Evolutionary conservation across 2,888 invertebrate species (phyloP).

Genomic region (Geotrupes spiniger): DNA sequence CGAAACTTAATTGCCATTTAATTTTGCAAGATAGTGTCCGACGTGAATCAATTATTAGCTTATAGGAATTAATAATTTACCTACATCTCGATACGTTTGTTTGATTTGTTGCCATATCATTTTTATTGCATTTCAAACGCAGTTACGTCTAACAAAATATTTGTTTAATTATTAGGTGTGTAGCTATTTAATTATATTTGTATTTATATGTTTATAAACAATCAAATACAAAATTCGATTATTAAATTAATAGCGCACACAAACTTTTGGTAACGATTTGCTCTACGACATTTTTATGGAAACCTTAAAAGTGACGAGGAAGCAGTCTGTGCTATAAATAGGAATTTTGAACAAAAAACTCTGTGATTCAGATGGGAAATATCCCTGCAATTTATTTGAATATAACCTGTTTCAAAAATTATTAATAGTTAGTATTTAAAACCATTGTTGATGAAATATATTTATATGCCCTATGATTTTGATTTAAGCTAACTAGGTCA

Average conservation of each 20-base stretch:
- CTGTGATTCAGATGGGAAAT: not conserved
- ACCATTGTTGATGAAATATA: too few relatives aligned
- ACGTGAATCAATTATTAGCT: not conserved
- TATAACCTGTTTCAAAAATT: not conserved
- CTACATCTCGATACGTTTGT: too few relatives aligned
- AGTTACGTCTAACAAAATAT: too few relatives aligned
- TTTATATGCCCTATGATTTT: not conserved
- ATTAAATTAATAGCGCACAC: not conserved
- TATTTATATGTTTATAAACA: not conserved
- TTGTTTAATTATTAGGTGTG: too few relatives aligned
- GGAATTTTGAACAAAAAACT: too few relatives aligned
- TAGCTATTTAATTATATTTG: slow-evolving; percentile 1
- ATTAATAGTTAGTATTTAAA: too few relatives aligned
- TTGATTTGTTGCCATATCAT: too few relatives aligned
- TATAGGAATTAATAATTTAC: too few relatives aligned
- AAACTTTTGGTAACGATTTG: too few relatives aligned
- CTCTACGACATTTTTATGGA: not conserved
- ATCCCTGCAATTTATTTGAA: not conserved
- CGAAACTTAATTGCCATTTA: not conserved
- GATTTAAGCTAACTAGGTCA: slow-evolving; percentile 13
- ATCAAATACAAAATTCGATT: slow-evolving; percentile 4
- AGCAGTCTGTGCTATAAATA: not conserved
- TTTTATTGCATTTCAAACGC: too few relatives aligned
- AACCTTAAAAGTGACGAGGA: too few relatives aligned
- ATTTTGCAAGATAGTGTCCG: not conserved